These are phyloP conservation scores for Busseola fusca DNA, from an alignment of 2,888 invertebrate genomes.

Conservation along the genomic window DNA sequence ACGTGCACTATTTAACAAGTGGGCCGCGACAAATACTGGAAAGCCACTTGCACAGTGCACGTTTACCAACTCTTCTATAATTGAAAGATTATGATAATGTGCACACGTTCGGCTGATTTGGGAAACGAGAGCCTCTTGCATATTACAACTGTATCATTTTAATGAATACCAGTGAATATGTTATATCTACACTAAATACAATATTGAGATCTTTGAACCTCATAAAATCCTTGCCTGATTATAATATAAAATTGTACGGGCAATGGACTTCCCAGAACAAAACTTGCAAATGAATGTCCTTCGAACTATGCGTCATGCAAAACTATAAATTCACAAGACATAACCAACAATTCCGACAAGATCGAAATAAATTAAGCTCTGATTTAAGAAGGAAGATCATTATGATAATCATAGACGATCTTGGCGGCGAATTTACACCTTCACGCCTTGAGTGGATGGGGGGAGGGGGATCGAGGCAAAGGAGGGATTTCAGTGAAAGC, in stretches of 20 bases:
- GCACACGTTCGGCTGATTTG: conserved; percentile 41
- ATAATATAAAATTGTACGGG: not conserved
- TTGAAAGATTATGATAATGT: conserved; percentile 59
- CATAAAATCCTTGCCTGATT: not conserved
- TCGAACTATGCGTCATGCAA: conserved; percentile 37
- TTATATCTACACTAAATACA: not conserved
- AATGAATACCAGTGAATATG: not conserved
- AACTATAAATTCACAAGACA: conserved; percentile 59
- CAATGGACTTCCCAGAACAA: not conserved
- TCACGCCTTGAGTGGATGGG: conserved; percentile 55
- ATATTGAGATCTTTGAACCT: not conserved
- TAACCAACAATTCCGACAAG: conserved; percentile 45
- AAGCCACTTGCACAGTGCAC: conserved; percentile 65
- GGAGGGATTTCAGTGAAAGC: conserved; percentile 78
- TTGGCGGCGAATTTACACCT: conserved; percentile 72
- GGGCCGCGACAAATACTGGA: conserved; percentile 74
- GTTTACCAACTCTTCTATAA: conserved; percentile 63
- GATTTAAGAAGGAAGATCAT: conserved; percentile 31
- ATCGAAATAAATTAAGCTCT: conserved; percentile 33
- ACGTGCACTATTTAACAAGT: conserved; percentile 82
- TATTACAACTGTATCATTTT: conserved; percentile 15
- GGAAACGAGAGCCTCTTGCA: conserved; percentile 23
- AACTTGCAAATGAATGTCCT: conserved; percentile 24
- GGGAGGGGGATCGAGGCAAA: conserved; percentile 58
- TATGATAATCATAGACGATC: conserved; percentile 39